Percentiles rank a stretch among this genome's conserved stretches.
Evolutionary conservation across 2,888 invertebrate genomes (phyloP).

Genomic region (Pachymerium ferrugineum): DNA sequence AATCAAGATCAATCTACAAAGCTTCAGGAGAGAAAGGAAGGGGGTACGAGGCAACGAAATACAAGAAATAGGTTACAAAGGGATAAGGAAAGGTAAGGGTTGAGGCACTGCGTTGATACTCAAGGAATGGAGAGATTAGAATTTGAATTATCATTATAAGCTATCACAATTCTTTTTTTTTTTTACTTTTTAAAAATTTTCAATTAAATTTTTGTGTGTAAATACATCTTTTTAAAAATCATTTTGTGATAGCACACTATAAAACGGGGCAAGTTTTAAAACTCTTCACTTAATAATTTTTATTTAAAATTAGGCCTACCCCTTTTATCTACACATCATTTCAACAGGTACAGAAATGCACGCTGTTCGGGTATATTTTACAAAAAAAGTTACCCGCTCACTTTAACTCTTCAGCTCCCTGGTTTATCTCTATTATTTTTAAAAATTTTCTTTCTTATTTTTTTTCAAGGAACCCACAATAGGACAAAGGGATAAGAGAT

Average conservation of each 20-base stretch:
- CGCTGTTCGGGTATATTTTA: constrained; percentile 1
- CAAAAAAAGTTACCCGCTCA: not conserved
- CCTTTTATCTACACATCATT: not conserved
- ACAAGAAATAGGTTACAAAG: not conserved
- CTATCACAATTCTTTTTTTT: not conserved
- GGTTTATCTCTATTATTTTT: not conserved
- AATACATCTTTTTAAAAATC: not conserved
- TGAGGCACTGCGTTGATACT: constrained; percentile 13
- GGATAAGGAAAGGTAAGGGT: constrained; percentile 3
- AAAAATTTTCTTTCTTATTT: not conserved
- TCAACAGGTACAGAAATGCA: constrained; percentile 13
- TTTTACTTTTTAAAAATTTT: not conserved
- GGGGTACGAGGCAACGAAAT: not conserved
- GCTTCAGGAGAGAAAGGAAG: constrained; percentile 4
- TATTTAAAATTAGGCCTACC: not conserved
- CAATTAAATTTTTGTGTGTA: not conserved
- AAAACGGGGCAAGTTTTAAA: not conserved
- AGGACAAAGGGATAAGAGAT: constrained; percentile 2
- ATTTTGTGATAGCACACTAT: constrained; percentile 8
- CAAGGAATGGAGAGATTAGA: constrained; percentile 8
- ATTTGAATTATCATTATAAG: constrained; percentile 4
- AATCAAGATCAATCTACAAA: constrained; percentile 13
- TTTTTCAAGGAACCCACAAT: constrained; percentile 3
- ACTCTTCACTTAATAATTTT: not conserved
- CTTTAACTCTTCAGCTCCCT: constrained; percentile 8